Evolutionary conservation across 2,888 invertebrate genomes (phyloP), one percentile per base, ranked within the genome.

Genomic region (Spodoptera littoralis): DNA sequence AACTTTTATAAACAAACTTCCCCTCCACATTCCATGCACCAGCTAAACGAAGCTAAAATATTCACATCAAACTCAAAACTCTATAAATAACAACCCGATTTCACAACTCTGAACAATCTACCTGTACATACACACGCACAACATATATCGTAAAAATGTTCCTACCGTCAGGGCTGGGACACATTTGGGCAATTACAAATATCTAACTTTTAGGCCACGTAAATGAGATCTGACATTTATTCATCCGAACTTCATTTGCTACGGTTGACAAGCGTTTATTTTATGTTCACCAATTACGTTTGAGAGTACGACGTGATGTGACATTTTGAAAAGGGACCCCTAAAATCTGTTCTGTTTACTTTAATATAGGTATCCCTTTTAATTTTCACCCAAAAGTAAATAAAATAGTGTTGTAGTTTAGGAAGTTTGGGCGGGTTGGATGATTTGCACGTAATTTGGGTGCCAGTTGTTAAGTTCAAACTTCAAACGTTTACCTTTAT

Each of bases 211-310:
- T 51, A 58, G 58, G 60, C 57, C 57, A 5, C 36, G 6, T 8
- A 60, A 76, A 73, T 69, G 67, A 73, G 76, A 62, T 50, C 71
- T 68, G 79, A 73, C 68, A 69, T 81, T 80, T 79, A 83, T 81
- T 83, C 82, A 77, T 84, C 84, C 77, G 78, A 82, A 84, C 79
- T 84, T 80, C 81, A 84, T 83, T 84, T 75, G 70, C 65, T 57
- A 68, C 52, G 73, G 65, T 70, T 80, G 81, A 80, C 79, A 76
- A 65, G 71, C 77, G 43, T 77, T 68, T 68, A 67, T 72, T 78
- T 80, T 70, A 76, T 55, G 56, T 65, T 12, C 30, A 30, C 66
- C 59, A 71, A 73, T 76, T 76, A 57, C 58, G 66, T 53, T 72
- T 60, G 36, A 49, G 54, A 46, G 53, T 56, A 72, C 65, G 71